Base-by-base conservation (phyloP, 2,113 vertebrate genomes). In the Misgurnus anguillicaudatus region DNA sequence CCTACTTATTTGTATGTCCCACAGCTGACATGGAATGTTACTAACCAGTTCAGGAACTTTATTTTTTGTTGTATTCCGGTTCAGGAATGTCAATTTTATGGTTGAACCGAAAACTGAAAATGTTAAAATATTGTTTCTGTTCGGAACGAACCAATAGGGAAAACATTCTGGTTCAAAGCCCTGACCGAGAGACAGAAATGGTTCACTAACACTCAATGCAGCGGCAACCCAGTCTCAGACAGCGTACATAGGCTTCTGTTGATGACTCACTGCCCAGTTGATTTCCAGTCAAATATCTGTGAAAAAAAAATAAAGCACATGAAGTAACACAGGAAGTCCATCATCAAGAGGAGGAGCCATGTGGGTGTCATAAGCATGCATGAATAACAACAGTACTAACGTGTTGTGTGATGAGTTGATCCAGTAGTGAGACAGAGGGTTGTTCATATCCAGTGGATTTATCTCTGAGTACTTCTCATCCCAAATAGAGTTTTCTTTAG, bases 331-430 rank as follows among this genome's bases (percentile, higher is more conserved):
- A 74, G 73, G 68, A 77, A 64, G 14, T 68, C 3, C 7, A 17
- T 21, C 16, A 70, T 19, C 38, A 55, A 36, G 55, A 53, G 68
- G 47, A 69, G 70, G 19, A 36, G 51, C 14, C 65, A 55, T 17
- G 45, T 60, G 19, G 58, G 47, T 67, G 58, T 77, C 53, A 58
- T 60, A 24, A 77, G 41, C 17, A 13, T 17, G 14, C 36, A 45
- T 48, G 45, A 19, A 61, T 24, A 42, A 45, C 9, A 74, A 24
- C 75, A 58, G 10, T 51, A 92, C 96, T 94, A 87, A 99, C 98
- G 98, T 99, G 92, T 99, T 99, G 88, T 99, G 98, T 3, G 98
- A 99, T 0, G 98, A 99, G 90, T 92, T 97, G 90, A 99, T 95
- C 97, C 97, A 99, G 87, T 99, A 99, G 80, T 99, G 97, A 0